Evolutionary conservation across 2,113 vertebrate genomes (phyloP).

Genomic region (Lophius piscatorius): DNA sequence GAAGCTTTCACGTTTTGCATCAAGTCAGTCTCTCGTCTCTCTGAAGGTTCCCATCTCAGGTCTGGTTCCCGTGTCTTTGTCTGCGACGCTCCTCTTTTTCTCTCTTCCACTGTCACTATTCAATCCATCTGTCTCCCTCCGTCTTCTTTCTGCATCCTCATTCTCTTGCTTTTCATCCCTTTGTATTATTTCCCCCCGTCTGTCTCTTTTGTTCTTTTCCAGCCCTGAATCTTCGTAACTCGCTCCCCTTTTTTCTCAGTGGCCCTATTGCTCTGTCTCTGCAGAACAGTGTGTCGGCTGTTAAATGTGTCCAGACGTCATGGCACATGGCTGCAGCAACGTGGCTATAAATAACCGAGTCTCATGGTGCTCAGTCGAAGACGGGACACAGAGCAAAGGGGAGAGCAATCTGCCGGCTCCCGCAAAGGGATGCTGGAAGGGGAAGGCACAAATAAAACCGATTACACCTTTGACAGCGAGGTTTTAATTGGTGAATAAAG

Average conservation of each 20-base stretch:
- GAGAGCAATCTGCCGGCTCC: slow-evolving; percentile 75
- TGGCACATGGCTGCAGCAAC: slow-evolving; percentile 67
- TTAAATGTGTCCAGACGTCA: slow-evolving; percentile 57
- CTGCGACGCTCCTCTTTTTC: slow-evolving; percentile 15
- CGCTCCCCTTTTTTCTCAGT: slow-evolving; percentile 28
- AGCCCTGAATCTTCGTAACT: slow-evolving; percentile 1
- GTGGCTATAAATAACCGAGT: slow-evolving; percentile 73
- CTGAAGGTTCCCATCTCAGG: slow-evolving; percentile 37
- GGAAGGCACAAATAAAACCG: slow-evolving; percentile 48
- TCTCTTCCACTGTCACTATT: slow-evolving; percentile 23
- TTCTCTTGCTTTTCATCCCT: slow-evolving; percentile 9
- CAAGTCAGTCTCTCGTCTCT: slow-evolving; percentile 15
- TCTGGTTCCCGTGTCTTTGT: slow-evolving; percentile 36
- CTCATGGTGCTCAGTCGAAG: slow-evolving; percentile 62
- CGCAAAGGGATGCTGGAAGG: slow-evolving; percentile 57
- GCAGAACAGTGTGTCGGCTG: slow-evolving; percentile 55
- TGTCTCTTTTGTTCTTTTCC: slow-evolving; percentile 11
- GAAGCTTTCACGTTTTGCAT: slow-evolving; percentile 48
- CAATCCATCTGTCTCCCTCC: slow-evolving; percentile 41
- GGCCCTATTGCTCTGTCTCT: slow-evolving; percentile 50
- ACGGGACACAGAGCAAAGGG: slow-evolving; percentile 63
- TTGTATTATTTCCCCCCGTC: not conserved
- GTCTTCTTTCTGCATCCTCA: slow-evolving; percentile 22
- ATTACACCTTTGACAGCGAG: slow-evolving; percentile 29
- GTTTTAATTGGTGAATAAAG: slow-evolving; percentile 30